phyloP scores from a whole-genome alignment of 1,140 invertebrate genomes.

The Pseudomyrmex pallidus region DNA sequence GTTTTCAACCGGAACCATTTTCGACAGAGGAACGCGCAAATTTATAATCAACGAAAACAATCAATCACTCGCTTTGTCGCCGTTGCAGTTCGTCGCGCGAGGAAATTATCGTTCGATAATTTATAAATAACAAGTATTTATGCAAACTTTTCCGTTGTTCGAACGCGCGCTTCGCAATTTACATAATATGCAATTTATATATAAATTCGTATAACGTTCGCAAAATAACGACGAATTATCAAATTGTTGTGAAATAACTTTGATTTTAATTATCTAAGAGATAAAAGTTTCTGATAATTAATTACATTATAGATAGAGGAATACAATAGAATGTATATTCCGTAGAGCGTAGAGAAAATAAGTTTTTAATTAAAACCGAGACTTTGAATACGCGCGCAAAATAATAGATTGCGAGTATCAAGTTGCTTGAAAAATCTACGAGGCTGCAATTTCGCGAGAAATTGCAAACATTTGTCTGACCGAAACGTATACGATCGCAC shows the following conservation, averaged over 20 bases:
- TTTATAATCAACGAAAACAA: constrained; percentile 52
- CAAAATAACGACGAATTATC: constrained; percentile 36
- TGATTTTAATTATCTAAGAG: constrained; percentile 22
- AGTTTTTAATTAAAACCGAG: too few species aligned
- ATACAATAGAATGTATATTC: too few species aligned
- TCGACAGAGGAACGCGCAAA: constrained; percentile 23
- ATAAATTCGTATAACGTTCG: constrained; percentile 24
- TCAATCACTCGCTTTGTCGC: constrained; percentile 52
- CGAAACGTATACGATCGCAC: too few species aligned
- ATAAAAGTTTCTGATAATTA: neutral
- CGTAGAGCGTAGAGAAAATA: neutral
- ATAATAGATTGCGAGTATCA: neutral
- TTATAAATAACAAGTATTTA: constrained; percentile 57
- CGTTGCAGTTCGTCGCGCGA: neutral
- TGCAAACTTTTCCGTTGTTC: constrained; percentile 33
- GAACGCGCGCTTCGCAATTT: constrained; percentile 34
- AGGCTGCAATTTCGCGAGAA: neutral
- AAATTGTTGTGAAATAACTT: neutral
- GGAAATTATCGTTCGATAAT: constrained; percentile 44
- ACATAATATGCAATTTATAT: constrained; percentile 44
- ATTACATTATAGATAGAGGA: too few species aligned
- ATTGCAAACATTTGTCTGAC: neutral
- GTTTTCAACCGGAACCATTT: constrained; percentile 33
- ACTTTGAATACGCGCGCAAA: neutral
- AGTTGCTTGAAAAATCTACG: neutral